Conservation (phyloP, 2,888 invertebrate species). For the Acronicta alni region DNA sequence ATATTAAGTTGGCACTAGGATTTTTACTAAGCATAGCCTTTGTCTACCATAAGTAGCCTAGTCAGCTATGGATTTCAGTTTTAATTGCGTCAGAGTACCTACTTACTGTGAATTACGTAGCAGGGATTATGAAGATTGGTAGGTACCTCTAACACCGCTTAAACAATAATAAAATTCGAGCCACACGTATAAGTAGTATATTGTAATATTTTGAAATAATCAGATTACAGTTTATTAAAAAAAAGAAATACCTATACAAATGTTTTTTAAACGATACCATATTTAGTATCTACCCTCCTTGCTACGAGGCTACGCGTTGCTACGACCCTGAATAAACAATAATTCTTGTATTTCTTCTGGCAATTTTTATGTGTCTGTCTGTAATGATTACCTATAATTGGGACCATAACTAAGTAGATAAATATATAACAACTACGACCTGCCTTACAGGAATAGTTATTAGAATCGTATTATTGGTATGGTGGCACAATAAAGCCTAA, state of each 20-base stretch:
- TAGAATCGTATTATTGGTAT: background rate
- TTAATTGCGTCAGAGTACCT: background rate
- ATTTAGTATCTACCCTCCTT: background rate
- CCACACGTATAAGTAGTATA: too few species aligned
- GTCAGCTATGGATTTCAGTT: background rate
- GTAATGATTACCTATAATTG: too few species aligned
- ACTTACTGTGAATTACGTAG: background rate
- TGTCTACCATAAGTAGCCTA: background rate
- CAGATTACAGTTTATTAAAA: too few species aligned
- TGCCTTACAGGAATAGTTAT: background rate
- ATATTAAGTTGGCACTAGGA: background rate
- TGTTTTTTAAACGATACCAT: too few species aligned
- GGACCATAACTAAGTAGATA: too few species aligned
- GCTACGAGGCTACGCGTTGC: background rate
- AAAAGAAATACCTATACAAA: too few species aligned
- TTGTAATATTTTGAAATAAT: too few species aligned
- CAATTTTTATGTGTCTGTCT: too few species aligned
- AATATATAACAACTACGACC: too few species aligned
- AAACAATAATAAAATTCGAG: too few species aligned
- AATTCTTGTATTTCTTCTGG: background rate
- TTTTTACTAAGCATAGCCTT: background rate
- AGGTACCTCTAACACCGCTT: background rate
- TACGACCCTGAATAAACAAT: background rate
- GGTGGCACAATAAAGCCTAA: constrained; percentile 2
- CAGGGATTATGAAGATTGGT: background rate